phyloP scores from a whole-genome alignment of 2,888 invertebrate genomes.

The Cheilosia scutellata region DNA sequence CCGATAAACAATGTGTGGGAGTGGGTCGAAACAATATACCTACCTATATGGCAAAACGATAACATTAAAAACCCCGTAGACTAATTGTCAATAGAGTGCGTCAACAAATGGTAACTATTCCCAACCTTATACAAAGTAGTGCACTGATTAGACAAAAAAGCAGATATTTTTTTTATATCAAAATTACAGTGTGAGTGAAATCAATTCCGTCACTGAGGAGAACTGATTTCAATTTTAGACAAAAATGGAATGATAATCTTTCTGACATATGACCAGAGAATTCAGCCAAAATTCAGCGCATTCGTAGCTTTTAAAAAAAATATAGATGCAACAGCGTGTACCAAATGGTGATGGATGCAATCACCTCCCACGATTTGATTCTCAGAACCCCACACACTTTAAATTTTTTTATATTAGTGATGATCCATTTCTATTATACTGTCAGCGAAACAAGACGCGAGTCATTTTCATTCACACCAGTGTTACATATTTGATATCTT shows the following conservation, averaged over 20 bases:
- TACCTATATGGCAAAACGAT: not conserved
- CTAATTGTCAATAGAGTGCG: conserved; percentile 3
- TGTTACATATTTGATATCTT: too few species aligned
- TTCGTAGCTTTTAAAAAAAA: too few species aligned
- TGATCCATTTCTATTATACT: too few species aligned
- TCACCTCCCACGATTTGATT: too few species aligned
- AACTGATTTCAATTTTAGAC: not conserved
- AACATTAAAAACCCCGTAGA: not conserved
- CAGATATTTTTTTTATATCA: not conserved
- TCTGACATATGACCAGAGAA: too few species aligned
- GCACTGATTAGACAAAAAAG: conserved; percentile 15
- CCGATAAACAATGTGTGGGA: conserved; percentile 16
- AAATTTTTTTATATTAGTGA: too few species aligned
- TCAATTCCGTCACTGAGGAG: not conserved
- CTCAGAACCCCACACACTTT: too few species aligned
- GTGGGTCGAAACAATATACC: not conserved
- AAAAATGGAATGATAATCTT: not conserved
- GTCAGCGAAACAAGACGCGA: too few species aligned
- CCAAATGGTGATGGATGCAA: too few species aligned
- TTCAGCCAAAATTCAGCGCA: not conserved
- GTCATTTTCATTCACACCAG: too few species aligned
- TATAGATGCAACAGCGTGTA: too few species aligned
- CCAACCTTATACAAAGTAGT: not conserved
- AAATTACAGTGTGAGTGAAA: conserved; percentile 3
- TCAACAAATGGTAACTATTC: not conserved